Evolutionary conservation across 2,797 vertebrate genomes (phyloP), one percentile per base, ranked within the genome.

Genomic region (Morus bassanus): DNA sequence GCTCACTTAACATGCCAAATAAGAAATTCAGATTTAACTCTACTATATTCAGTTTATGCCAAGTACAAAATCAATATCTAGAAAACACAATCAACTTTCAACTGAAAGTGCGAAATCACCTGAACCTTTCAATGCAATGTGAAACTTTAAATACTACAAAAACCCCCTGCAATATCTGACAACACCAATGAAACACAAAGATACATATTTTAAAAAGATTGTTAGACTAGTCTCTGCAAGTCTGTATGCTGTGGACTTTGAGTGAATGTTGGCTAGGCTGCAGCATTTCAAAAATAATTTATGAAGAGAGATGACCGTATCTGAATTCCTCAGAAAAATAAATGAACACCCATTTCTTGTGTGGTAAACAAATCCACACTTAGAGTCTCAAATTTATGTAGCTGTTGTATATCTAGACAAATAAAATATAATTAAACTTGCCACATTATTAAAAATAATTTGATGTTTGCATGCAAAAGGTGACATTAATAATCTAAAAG

Each of bases 1-100:
- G 25, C 28, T 64, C 56, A 65, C 57, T 88, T 87, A 91, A 74
- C 17, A 77, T 28, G 65, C 43, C 46, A 93, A 91, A 70, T 28
- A 72, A 39, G 73, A 89, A 89, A 94, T 46, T 86, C 50, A 74
- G 43, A 63, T 80, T 87, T 80, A 93, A 85, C 48, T 74, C 33
- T 43, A 74, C 84, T 67, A 68, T 50, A 93, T 67, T 87, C 48
- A 65, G 51, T 67, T 88, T 63, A 77, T 50, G 83, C 65, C 78
- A 92, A 83, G 72, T 48, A 69, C 43, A 74, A 83, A 95, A 88
- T 19, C 23, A 87, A 33, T 88, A 86, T 23, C 48, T 60, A 76
- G 91, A 93, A 90, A 31, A 19, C 83, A 94, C 69, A 87, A 88
- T 41, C 74, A 73, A 48, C 83, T 92, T 95, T 57, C 90, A 86